Evolutionary conservation across 1,140 invertebrate species (phyloP).

Genomic region (Theocolax elegans): DNA sequence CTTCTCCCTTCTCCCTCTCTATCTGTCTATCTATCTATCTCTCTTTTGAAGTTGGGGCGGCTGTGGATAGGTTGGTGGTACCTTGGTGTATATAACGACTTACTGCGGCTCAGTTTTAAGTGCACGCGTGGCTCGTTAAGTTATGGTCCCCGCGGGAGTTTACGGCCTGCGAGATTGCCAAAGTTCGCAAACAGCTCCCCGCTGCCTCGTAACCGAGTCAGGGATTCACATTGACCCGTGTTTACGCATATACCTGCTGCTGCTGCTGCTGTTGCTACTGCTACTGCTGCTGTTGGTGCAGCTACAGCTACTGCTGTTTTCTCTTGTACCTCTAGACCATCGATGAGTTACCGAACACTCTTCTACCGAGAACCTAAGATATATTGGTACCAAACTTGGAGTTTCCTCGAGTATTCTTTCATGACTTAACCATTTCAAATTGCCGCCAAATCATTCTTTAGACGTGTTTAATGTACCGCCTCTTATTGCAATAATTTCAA

Average conservation of each 20-base stretch:
- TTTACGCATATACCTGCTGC: constrained; percentile 25
- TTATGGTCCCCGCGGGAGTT: constrained; percentile 42
- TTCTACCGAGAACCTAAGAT: background rate
- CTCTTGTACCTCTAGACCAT: background rate
- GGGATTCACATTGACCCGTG: constrained; percentile 40
- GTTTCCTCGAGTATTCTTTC: no score
- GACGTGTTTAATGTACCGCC: background rate
- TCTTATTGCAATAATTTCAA: background rate
- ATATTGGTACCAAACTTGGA: no score
- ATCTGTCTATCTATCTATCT: no score
- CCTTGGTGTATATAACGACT: no score
- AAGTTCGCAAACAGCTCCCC: constrained; percentile 49
- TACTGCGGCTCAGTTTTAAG: constrained; percentile 30
- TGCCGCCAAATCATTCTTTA: background rate
- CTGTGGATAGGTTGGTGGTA: no score
- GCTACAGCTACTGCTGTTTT: no score
- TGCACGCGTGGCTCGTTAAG: constrained; percentile 46
- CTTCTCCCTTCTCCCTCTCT: background rate
- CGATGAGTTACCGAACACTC: constrained; percentile 29
- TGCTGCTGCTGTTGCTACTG: background rate
- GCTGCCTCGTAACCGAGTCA: constrained; percentile 38
- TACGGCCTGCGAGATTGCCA: constrained; percentile 46
- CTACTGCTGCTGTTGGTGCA: background rate
- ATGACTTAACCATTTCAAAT: constrained; percentile 7
- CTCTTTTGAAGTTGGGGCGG: no score